Percentiles rank a stretch among this genome's conserved stretches.
phyloP scores from a whole-genome alignment of 2,888 invertebrate genomes.

The Tiliacea aurago region DNA sequence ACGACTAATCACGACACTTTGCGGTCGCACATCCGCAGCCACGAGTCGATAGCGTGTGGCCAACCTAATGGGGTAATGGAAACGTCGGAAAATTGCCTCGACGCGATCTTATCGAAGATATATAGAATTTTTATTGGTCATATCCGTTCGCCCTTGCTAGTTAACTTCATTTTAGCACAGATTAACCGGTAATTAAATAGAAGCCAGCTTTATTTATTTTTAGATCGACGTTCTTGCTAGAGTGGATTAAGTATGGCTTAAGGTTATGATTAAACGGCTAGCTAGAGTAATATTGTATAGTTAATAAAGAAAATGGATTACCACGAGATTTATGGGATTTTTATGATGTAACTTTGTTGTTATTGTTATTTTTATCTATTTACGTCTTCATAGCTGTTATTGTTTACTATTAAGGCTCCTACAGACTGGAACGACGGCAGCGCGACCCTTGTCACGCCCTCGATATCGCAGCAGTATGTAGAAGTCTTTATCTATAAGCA shows the following conservation, averaged over 20 bases:
- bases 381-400: background rate
- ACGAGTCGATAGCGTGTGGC: slow-evolving; percentile 40
- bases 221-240: slow-evolving; percentile 26
- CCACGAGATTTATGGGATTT: background rate
- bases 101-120: slow-evolving; percentile 52
- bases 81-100: slow-evolving; percentile 64
- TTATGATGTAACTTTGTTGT: background rate
- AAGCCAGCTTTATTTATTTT: slow-evolving; percentile 46
- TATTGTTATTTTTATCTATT: background rate
- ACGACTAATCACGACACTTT: slow-evolving; percentile 55
- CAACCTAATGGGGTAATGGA: slow-evolving; percentile 56
- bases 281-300: slow-evolving; percentile 16
- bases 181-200: slow-evolving; percentile 58
- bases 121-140: slow-evolving; percentile 60
- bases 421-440: no score
- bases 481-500: background rate
- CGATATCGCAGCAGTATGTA: no score
- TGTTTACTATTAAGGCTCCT: no score
- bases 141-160: slow-evolving; percentile 43
- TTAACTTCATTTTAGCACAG: slow-evolving; percentile 46
- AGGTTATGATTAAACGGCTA: slow-evolving; percentile 4
- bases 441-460: no score
- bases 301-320: slow-evolving; percentile 13
- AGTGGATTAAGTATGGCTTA: slow-evolving; percentile 17
- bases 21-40: slow-evolving; percentile 53